Percentiles rank a stretch among this genome's conserved stretches.
Evolutionary conservation across 2,888 invertebrate species (phyloP).

Genomic region (Clostera curtula): DNA sequence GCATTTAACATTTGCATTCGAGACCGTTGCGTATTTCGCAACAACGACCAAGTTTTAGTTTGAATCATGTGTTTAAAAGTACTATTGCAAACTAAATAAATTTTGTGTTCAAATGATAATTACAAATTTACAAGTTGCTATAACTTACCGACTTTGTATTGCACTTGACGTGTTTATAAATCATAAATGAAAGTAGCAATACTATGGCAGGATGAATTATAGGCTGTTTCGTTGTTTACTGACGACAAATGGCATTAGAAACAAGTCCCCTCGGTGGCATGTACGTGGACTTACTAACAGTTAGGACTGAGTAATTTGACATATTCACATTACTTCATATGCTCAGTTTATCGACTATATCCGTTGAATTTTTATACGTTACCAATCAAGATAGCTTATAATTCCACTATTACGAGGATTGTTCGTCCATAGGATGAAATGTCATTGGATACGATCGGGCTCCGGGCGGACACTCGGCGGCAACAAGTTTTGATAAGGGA

Average conservation of each 20-base stretch:
- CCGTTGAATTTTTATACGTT: too few relatives aligned
- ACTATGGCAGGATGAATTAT: slow-evolving; percentile 48
- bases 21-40: neutral
- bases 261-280: slow-evolving; percentile 51
- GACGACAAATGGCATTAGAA: slow-evolving; percentile 55
- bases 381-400: too few relatives aligned
- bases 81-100: slow-evolving; percentile 8
- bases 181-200: slow-evolving; percentile 51
- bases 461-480: slow-evolving; percentile 46
- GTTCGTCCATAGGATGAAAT: too few relatives aligned
- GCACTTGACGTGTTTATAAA: slow-evolving; percentile 29
- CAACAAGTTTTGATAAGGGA: slow-evolving; percentile 69
- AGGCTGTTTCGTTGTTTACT: slow-evolving; percentile 50
- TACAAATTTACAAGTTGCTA: slow-evolving; percentile 21
- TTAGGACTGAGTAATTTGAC: too few relatives aligned
- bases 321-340: too few relatives aligned
- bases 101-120: slow-evolving; percentile 29
- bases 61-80: slow-evolving; percentile 3
- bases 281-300: slow-evolving; percentile 39
- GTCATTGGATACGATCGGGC: slow-evolving; percentile 46
- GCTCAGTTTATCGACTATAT: too few relatives aligned
- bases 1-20: too few relatives aligned
- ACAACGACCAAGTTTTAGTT: neutral
- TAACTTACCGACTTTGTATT: slow-evolving; percentile 35
- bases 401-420: too few relatives aligned